Conservation (phyloP, 2,797 vertebrate genomes). For the Podarcis lilfordi region DNA sequence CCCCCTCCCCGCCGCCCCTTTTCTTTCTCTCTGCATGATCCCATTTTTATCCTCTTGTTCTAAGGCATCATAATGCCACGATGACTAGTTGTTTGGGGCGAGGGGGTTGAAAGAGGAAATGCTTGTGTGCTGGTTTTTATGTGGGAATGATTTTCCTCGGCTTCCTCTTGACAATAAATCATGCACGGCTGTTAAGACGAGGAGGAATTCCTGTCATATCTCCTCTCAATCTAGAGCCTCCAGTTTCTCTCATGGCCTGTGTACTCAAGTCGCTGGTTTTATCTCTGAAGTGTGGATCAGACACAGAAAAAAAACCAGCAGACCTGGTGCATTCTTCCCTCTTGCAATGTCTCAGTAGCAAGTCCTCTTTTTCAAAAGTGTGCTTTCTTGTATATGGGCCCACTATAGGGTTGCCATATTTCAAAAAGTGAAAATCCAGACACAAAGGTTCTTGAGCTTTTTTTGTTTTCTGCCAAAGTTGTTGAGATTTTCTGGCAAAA, state of each 20-base stretch:
- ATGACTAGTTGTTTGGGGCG: conserved; percentile 37
- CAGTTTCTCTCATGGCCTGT: conserved; percentile 1
- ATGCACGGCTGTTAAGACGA: conserved; percentile 29
- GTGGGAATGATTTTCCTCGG: conserved; percentile 38
- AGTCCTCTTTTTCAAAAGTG: neutral
- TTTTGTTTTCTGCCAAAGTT: too few species aligned
- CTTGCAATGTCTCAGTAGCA: neutral
- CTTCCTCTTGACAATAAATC: conserved; percentile 47
- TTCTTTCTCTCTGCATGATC: conserved; percentile 33
- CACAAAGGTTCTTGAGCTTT: too few species aligned
- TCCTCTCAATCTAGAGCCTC: neutral
- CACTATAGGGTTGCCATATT: too few species aligned
- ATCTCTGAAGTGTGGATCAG: fast-evolving
- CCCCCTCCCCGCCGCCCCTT: neutral
- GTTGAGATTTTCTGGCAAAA: too few species aligned
- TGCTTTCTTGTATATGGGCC: neutral
- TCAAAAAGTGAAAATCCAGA: too few species aligned
- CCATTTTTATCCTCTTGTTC: conserved; percentile 36
- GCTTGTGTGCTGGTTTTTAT: neutral
- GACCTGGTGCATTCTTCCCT: neutral
- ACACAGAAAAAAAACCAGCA: neutral
- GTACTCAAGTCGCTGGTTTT: neutral
- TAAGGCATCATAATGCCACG: conserved; percentile 13
- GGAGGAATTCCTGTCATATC: conserved; percentile 25
- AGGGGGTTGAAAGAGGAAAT: conserved; percentile 58